Conservation (phyloP, 2,888 invertebrate genomes). For the Parnassius glacialis region DNA sequence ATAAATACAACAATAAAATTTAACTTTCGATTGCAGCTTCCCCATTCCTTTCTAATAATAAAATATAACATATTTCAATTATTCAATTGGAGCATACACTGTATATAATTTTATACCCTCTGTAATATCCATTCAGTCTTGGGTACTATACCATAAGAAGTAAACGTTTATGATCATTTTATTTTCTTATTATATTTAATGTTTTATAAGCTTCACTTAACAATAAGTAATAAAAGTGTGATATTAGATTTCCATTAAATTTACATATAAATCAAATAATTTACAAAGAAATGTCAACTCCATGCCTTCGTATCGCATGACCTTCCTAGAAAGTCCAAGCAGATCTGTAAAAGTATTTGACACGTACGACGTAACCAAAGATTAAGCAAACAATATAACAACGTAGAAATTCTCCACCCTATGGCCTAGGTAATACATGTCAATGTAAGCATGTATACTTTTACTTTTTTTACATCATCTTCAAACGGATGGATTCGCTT, state of each 20-base stretch:
- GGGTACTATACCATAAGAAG: too few species aligned
- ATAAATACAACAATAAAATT: too few species aligned
- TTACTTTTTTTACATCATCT: slow-evolving; percentile 43
- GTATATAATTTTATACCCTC: too few species aligned
- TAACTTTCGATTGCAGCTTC: too few species aligned
- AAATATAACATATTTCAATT: too few species aligned
- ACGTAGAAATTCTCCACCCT: slow-evolving; percentile 41
- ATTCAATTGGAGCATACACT: too few species aligned
- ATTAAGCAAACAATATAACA: slow-evolving; percentile 35
- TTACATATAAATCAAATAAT: slow-evolving; percentile 7
- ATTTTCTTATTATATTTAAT: too few species aligned
- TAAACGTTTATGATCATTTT: too few species aligned
- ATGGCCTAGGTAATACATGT: slow-evolving; percentile 35
- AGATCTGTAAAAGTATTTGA: slow-evolving; percentile 36
- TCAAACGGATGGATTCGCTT: slow-evolving; percentile 51
- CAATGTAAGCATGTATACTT: slow-evolving; percentile 54
- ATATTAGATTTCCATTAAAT: background rate
- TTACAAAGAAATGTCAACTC: slow-evolving; percentile 32
- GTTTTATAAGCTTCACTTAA: too few species aligned
- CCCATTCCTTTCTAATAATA: too few species aligned
- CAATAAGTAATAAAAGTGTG: too few species aligned
- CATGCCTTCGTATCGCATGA: slow-evolving; percentile 43
- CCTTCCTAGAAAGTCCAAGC: slow-evolving; percentile 67
- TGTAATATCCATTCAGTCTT: too few species aligned
- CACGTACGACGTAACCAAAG: slow-evolving; percentile 33